Evolutionary conservation across 2,113 vertebrate genomes (phyloP), one percentile per base, ranked within the genome.

Genomic region (Tichodroma muraria): DNA sequence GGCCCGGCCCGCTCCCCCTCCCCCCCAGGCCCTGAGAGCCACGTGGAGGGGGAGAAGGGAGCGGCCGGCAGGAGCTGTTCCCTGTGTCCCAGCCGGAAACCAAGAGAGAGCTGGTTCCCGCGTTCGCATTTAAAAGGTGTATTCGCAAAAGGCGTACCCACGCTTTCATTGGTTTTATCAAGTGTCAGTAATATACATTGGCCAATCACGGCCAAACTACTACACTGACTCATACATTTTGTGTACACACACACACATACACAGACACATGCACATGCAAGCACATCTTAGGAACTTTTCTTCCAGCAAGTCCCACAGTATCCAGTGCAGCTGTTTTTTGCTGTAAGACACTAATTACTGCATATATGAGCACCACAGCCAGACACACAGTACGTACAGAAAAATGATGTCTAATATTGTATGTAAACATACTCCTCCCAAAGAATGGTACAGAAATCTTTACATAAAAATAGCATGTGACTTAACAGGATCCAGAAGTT

Each of bases 211-310:
- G n/a, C n/a, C n/a, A n/a, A n/a, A n/a, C n/a, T n/a, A n/a, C n/a
- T n/a, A n/a, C n/a, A n/a, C n/a, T n/a, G n/a, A n/a, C 40, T 40
- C 40, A 10, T 40, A 40, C 40, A 40, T 40, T 40, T 60, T 66
- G 17, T 38, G 4, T 25, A 5, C 5, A 18, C 16, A 54, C 18
- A 38, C 8, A n/a, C 21, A 38, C 15, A 27, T 40, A n/a, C n/a
- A n/a, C n/a, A n/a, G n/a, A n/a, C 6, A 8, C 7, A 38, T 13
- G 9, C 4, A 56, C 4, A 54, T 1, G 6, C 6, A 19, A 3
- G 8, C 4, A 33, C 3, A 21, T 33, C 18, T 79, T 38, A 28
- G 40, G 24, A 85, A 15, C 49, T 86, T 69, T 49, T 20, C 27
- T 37, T 80, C 14, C 30, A 54, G 57, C 6, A 75, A 68, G 23